Evolutionary conservation across 2,888 invertebrate species (phyloP), one percentile per base, ranked within the genome.

Genomic region (Portevinia maculata): DNA sequence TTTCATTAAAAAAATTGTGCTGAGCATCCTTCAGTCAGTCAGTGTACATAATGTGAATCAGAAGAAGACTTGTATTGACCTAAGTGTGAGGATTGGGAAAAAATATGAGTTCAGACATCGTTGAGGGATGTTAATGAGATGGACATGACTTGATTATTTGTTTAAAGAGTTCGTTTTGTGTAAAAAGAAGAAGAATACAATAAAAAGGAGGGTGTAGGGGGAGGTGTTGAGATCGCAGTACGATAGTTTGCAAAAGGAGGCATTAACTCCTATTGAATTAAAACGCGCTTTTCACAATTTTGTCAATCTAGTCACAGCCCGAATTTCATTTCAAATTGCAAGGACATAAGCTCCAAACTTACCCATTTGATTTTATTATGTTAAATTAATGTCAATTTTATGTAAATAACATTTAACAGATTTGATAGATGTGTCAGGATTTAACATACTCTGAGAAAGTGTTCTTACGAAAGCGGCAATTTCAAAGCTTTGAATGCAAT

Each of bases 121-220:
- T 67, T 52, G 75, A 75, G 67, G 65, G 75, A 75, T 67, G 75
- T 75, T 75, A 75, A 75, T 75, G 75, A 75, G 75, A 75, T 75
- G 75, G 67, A 75, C 67, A 75, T 75, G 75, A 75, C 75, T 75
- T 67, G 75, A 75, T 75, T 75, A 67, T 75, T 75, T 75, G 75
- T 44, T 65, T 75, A 67, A 75, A 50, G 67, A 57, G 59, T 52
- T 53, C 44, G 44, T 52, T 60, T 13, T 52, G 19, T 48, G n/a
- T 3, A 44, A 19, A 41, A 7, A 15, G 34, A 1, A 19, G 17
- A 37, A 11, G 37, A 11, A 5, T 17, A 28, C 15, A 52, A 28
- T 24, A 15, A 15, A 8, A 11, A 19, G 11, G 21, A 44, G 44
- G 32, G 34, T 32, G 34, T 9, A 34, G 19, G 9, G 7, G 21